Evolutionary conservation across 1,140 invertebrate genomes (phyloP), one percentile per base, ranked within the genome.

Genomic region (Trypoxylus dichotomus): DNA sequence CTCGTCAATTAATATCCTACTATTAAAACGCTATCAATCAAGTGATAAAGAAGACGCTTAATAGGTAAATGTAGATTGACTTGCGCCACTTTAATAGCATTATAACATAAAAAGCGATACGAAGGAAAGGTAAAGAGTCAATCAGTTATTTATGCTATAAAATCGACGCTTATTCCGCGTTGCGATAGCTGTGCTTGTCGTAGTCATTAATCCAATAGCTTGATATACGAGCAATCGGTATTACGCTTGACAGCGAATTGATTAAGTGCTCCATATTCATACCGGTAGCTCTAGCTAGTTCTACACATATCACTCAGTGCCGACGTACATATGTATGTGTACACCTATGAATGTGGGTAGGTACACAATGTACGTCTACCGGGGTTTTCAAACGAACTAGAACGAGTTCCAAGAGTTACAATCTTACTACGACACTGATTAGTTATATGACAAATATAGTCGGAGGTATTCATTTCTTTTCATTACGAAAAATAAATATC

Each of bases 191-290:
- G 68, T 43, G 76, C 72, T 77, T 79, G 80, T 81, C 80, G 77
- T 77, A 78, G 76, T 81, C 78, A 81, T 81, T 81, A 81, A 81
- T 80, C 77, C 76, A 47, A 72, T 68, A 79, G 75, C 73, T 81
- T 81, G 80, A 81, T 81, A 79, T 80, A 81, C 80, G 80, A 80
- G 80, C 79, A 79, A 78, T 81, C 78, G 77, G 80, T 74, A 81
- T 81, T 81, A 80, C 75, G 78, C 75, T 79, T 81, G 80, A 81
- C 80, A 81, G 77, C 78, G 76, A 81, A 80, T 81, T 81, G 80
- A 81, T 81, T 81, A 79, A 81, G 79, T 78, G 79, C 79, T 79
- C 78, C 73, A 79, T 73, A 79, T 79, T 76, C 54, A 79, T 74
- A 75, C 75, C 47, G 54, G 54, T 74, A 71, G 42, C 75, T 10